A percentile compares a stretch with the other conserved stretches of the same genome.
Conservation (phyloP, 2,888 invertebrate species). For the Noctua comes region DNA sequence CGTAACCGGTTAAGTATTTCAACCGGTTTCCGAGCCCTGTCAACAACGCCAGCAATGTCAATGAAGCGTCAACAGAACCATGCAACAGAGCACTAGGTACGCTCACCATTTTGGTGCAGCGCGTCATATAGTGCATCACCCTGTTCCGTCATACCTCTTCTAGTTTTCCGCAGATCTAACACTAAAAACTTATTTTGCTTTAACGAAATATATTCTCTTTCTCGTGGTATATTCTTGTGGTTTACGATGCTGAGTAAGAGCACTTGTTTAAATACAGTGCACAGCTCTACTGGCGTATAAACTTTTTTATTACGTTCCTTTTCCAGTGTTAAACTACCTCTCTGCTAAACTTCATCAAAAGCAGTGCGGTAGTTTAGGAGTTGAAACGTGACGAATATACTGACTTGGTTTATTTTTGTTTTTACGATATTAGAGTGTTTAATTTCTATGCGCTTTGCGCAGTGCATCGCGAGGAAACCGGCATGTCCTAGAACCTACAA, state of each 20-base stretch:
- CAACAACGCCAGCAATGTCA: too few relatives aligned
- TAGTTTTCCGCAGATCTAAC: conserved; percentile 16
- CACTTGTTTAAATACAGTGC: conserved; percentile 27
- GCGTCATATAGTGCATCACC: conserved; percentile 1
- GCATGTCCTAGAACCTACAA: background rate
- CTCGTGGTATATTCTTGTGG: conserved; percentile 7
- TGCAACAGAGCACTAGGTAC: background rate
- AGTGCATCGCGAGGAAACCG: background rate
- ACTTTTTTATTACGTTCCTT: conserved; percentile 40
- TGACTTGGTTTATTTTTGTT: background rate
- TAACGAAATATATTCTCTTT: conserved; percentile 20
- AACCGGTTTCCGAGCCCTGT: too few relatives aligned
- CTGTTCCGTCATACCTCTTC: background rate
- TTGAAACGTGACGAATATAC: conserved; percentile 17
- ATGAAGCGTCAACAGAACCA: background rate
- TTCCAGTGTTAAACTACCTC: conserved; percentile 23
- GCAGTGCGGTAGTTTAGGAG: background rate
- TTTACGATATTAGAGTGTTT: background rate
- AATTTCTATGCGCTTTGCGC: background rate
- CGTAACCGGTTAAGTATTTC: too few relatives aligned
- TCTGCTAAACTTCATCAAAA: conserved; percentile 26
- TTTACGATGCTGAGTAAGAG: conserved; percentile 30
- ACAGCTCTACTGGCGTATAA: conserved; percentile 15
- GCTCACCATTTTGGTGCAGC: background rate
- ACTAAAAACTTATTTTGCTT: conserved; percentile 42